Conservation (phyloP, 2,888 invertebrate species). For the Odontocolon sp. region DNA sequence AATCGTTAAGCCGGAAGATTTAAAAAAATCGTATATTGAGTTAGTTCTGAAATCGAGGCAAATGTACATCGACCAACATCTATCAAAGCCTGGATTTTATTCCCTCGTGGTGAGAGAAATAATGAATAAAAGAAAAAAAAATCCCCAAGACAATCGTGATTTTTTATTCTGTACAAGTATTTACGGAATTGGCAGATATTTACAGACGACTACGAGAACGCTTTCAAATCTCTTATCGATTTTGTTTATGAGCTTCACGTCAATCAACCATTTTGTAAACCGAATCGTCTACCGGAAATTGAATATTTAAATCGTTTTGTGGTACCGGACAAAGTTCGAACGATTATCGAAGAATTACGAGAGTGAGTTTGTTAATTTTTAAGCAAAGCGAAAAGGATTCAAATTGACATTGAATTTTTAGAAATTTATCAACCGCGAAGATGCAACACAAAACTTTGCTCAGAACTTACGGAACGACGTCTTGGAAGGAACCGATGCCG, state of each 20-base stretch:
- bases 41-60: constrained; percentile 71
- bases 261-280: constrained; percentile 58
- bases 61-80: constrained; percentile 73
- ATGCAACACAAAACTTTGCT: constrained; percentile 62
- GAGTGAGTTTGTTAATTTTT: constrained; percentile 56
- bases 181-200: constrained; percentile 64
- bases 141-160: background rate
- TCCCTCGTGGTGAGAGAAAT: constrained; percentile 70
- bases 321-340: constrained; percentile 61
- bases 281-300: constrained; percentile 62
- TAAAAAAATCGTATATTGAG: constrained; percentile 69
- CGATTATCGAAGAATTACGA: constrained; percentile 64
- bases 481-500: constrained; percentile 63
- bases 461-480: constrained; percentile 55
- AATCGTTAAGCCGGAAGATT: constrained; percentile 52
- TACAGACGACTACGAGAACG: constrained; percentile 67
- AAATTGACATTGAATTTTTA: constrained; percentile 37
- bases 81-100: constrained; percentile 76
- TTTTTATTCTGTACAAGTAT: background rate
- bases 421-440: constrained; percentile 64
- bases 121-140: background rate
- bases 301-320: constrained; percentile 60
- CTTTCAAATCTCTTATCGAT: constrained; percentile 62
- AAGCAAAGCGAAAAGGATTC: background rate
- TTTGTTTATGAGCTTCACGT: constrained; percentile 64